A percentile compares a stretch with the other conserved stretches of the same genome.
Conservation (phyloP, 2,888 invertebrate genomes). For the Bellardia pandia region DNA sequence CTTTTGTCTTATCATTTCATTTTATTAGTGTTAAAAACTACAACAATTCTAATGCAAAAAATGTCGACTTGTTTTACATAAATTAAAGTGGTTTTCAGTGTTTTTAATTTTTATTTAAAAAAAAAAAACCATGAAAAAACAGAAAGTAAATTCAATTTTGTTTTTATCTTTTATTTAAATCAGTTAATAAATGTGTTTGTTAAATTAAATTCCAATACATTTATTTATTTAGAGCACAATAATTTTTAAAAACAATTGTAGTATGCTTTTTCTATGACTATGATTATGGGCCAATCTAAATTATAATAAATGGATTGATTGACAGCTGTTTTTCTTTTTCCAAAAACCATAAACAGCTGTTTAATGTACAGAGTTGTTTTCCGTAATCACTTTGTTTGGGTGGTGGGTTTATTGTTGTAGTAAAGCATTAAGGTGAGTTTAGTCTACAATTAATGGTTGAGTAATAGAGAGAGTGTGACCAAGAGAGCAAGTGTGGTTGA, state of each 20-base stretch:
- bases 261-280: too few relatives aligned
- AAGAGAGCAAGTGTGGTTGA: too few relatives aligned
- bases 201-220: background rate
- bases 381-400: background rate
- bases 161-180: background rate
- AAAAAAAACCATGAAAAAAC: background rate
- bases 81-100: constrained; percentile 14
- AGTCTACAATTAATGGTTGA: too few relatives aligned
- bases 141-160: background rate
- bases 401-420: background rate
- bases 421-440: background rate
- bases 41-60: background rate
- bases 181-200: background rate
- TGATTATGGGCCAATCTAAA: too few relatives aligned
- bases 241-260: too few relatives aligned
- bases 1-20: background rate
- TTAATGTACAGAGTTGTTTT: background rate
- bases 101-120: background rate
- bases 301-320: background rate
- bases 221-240: background rate
- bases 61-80: background rate
- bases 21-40: background rate
- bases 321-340: background rate
- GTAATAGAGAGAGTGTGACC: too few relatives aligned
- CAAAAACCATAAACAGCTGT: background rate